Conservation (phyloP, 2,797 vertebrate genomes). For the Muscicapa striata region DNA sequence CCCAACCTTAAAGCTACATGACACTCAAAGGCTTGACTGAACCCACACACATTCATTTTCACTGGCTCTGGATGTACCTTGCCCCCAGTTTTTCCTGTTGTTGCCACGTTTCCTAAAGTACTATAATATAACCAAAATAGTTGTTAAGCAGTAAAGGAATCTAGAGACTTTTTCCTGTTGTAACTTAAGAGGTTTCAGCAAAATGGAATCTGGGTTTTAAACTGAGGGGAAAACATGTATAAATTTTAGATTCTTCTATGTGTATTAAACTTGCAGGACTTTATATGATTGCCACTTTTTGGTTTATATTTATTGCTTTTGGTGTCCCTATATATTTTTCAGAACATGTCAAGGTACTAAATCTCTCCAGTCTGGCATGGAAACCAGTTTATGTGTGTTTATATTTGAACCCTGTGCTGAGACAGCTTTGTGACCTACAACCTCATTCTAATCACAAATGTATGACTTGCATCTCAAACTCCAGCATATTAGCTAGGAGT, state of each 20-base stretch:
- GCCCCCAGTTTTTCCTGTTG: neutral
- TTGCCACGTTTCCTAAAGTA: neutral
- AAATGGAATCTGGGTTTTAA: neutral
- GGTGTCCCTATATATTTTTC: conserved; percentile 65
- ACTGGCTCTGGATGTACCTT: neutral
- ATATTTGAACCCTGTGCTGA: conserved; percentile 60
- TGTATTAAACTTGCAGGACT: conserved; percentile 66
- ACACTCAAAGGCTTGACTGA: neutral
- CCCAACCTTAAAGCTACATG: neutral
- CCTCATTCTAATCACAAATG: conserved; percentile 60
- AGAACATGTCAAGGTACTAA: conserved; percentile 52
- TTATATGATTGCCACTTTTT: conserved; percentile 60
- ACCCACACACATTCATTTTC: neutral
- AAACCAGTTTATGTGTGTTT: conserved; percentile 63
- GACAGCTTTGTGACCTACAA: conserved; percentile 66
- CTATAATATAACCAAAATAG: neutral
- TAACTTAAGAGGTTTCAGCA: neutral
- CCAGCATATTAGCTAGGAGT: neutral
- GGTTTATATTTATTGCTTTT: conserved; percentile 58
- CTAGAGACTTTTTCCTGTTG: neutral
- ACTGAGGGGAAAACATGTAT: neutral
- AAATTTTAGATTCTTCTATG: conserved; percentile 35
- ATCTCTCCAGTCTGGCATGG: conserved; percentile 33
- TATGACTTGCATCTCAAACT: conserved; percentile 45
- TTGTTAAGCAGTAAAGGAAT: neutral